phyloP scores from a whole-genome alignment of 2,888 invertebrate genomes.

The Cataglyphis albicans region DNA sequence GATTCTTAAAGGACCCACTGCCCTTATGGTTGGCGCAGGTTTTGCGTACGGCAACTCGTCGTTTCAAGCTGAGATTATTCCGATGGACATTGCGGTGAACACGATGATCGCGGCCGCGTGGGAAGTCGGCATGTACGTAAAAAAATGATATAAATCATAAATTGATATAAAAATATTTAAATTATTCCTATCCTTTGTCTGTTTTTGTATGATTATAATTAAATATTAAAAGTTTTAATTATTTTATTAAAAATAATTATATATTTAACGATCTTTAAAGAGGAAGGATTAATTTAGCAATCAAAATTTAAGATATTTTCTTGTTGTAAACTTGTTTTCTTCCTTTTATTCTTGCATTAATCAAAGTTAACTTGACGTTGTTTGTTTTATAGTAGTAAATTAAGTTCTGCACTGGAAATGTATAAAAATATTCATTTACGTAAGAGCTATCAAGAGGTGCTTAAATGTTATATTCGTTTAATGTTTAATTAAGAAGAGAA shows the following conservation, averaged over 20 bases:
- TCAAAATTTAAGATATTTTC: neutral
- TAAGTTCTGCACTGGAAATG: slow-evolving; percentile 13
- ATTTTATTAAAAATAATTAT: neutral
- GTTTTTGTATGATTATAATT: neutral
- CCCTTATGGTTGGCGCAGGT: slow-evolving; percentile 81
- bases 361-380: slow-evolving; percentile 23
- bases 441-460: neutral
- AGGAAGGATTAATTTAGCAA: neutral
- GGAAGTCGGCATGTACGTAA: slow-evolving; percentile 70
- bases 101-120: slow-evolving; percentile 79
- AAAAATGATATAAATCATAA: neutral
- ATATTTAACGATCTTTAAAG: neutral
- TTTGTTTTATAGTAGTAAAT: slow-evolving; percentile 24
- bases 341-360: slow-evolving; percentile 1
- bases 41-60: slow-evolving; percentile 73
- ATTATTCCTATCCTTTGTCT: neutral
- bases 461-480: slow-evolving; percentile 20
- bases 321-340: neutral
- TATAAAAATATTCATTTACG: slow-evolving; percentile 19
- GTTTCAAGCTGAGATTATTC: slow-evolving; percentile 77
- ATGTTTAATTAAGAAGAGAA: slow-evolving; percentile 28
- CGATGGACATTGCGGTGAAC: slow-evolving; percentile 79
- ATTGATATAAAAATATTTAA: neutral
- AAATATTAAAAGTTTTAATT: neutral
- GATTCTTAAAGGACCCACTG: slow-evolving; percentile 77